phyloP scores from a whole-genome alignment of 2,797 vertebrate species.

The Ambastaia sidthimunki region DNA sequence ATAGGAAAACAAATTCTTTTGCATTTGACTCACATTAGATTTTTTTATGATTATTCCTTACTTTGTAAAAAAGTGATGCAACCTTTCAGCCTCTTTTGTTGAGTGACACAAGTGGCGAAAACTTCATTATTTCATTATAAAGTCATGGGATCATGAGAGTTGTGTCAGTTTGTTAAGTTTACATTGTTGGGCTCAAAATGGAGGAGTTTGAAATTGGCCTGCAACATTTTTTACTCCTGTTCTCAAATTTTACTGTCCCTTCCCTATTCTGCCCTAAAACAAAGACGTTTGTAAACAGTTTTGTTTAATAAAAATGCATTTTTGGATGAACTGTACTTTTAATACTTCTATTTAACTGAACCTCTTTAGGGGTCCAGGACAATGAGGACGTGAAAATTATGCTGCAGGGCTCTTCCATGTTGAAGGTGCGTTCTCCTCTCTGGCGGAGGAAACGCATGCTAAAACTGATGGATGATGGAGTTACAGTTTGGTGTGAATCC shows the following conservation, averaged over 20 bases:
- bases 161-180: no score
- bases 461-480: conserved; percentile 86
- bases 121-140: neutral
- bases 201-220: no score
- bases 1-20: neutral
- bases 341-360: neutral
- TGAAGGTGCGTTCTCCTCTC: conserved; percentile 85
- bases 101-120: neutral
- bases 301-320: neutral
- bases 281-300: no score
- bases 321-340: neutral
- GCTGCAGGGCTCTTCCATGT: conserved; percentile 84
- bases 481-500: conserved; percentile 89
- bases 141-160: neutral
- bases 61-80: neutral
- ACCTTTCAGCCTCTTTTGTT: neutral
- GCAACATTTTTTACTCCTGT: no score
- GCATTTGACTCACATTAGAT: conserved; percentile 2
- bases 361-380: conserved; percentile 81
- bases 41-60: neutral
- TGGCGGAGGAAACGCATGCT: conserved; percentile 83
- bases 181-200: no score
- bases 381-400: conserved; percentile 87
- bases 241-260: no score
- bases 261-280: no score